Conservation (phyloP, 2,797 vertebrate genomes). For the Acipenser ruthenus region DNA sequence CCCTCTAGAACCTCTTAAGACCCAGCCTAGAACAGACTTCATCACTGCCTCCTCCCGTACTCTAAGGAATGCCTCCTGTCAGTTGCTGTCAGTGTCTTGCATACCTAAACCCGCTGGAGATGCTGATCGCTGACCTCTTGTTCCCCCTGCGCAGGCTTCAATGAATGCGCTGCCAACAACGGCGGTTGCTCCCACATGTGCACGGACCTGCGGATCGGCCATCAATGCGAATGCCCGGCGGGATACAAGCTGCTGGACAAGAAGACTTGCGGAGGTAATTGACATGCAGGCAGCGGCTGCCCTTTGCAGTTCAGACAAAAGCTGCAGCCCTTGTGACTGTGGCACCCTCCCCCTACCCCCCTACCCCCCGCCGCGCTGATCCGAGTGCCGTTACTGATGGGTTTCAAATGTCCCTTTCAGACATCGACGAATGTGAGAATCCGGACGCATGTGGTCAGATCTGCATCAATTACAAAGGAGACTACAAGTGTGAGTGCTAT, state of each 20-base stretch:
- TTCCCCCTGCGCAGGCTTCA: conserved; percentile 60
- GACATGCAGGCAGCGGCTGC: conserved; percentile 41
- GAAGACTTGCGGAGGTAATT: conserved; percentile 92
- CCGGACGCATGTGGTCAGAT: conserved; percentile 93
- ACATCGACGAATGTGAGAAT: conserved; percentile 95
- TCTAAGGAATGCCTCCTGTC: conserved; percentile 5
- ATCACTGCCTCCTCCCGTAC: conserved; percentile 21
- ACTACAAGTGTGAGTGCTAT: conserved; percentile 94
- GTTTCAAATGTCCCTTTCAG: conserved; percentile 47
- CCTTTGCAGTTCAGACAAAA: conserved; percentile 31
- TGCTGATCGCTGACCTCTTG: conserved; percentile 16
- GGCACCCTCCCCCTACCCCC: neutral
- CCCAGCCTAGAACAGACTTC: conserved; percentile 19
- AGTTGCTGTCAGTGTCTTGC: conserved; percentile 18
- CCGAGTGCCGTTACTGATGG: conserved; percentile 13
- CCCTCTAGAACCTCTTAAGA: conserved; percentile 2
- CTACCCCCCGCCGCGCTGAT: conserved; percentile 3
- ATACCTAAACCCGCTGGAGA: conserved; percentile 17
- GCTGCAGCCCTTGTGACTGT: neutral
- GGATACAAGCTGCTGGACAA: conserved; percentile 92
- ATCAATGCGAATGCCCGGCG: conserved; percentile 84
- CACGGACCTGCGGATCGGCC: conserved; percentile 80
- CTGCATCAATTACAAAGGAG: conserved; percentile 97
- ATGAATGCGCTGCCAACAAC: conserved; percentile 85
- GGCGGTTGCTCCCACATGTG: conserved; percentile 95